Evolutionary conservation across 2,888 invertebrate genomes (phyloP), one percentile per base, ranked within the genome.

Genomic region (Ophioninae sp.): DNA sequence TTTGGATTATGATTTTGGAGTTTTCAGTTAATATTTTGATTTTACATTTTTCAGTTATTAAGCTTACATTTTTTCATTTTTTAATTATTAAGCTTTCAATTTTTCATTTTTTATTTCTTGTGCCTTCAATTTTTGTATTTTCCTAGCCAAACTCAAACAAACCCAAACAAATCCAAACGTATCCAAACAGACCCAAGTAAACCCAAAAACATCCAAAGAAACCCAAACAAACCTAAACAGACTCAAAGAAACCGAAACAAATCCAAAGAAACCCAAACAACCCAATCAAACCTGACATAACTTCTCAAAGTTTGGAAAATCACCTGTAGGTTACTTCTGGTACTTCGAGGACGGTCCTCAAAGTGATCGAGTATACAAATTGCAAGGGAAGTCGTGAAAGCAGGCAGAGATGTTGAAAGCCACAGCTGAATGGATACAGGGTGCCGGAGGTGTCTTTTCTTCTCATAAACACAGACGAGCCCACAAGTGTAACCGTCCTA

Each of bases 401-500:
- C 17, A 51, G 13, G 17, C 51, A 17, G 51, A 0, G 17, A 51
- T 10, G 51, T 17, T 51, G 51, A 51, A 51, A 51, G 51, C 51
- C 17, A 51, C 13, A 13, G 17, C 3, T 51, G 17, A 10, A 51
- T 51, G 51, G 51, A 51, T 51, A 51, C 6, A 51, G 17, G 13
- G 51, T 6, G 17, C 51, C 17, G 17, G 17, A 51, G 17, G 17
- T 17, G 51, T 51, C 13, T 51, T 51, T 10, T 51, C 51, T 17
- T 58, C n/a, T 10, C 30, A 30, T 30, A 23, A 13, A n/a, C 44
- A 58, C 17, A 41, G 39, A 67, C 37, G 39, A 44, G 10, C 22
- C 59, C 51, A 30, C n/a, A 65, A 23, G 65, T 67, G 58, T 64
- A 78, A 22, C 6, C 22, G 22, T 58, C 56, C 41, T 22, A 39